Conservation (phyloP, 2,888 invertebrate species). For the Mesochorus sp. region DNA sequence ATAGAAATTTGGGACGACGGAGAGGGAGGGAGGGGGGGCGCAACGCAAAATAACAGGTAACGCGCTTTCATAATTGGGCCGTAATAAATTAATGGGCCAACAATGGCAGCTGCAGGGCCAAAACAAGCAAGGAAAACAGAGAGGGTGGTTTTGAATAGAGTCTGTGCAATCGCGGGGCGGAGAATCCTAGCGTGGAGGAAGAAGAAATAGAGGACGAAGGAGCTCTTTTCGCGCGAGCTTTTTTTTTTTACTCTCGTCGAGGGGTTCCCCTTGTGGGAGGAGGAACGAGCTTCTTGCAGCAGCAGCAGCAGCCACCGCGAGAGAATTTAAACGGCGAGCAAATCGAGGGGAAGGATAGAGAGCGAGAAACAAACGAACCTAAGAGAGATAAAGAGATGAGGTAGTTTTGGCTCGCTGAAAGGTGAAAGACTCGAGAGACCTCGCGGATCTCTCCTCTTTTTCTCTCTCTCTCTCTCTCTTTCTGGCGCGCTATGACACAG, state of each 20-base stretch:
- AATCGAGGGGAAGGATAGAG: conserved; percentile 8
- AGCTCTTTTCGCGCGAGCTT: conserved; percentile 15
- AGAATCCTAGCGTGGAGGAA: conserved; percentile 31
- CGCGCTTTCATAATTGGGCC: conserved; percentile 78
- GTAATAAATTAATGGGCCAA: conserved; percentile 79
- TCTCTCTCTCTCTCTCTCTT: background rate
- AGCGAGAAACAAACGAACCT: conserved; percentile 37
- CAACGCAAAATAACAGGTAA: conserved; percentile 47
- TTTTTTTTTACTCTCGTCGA: background rate
- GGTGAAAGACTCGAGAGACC: conserved; percentile 76
- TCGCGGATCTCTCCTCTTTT: conserved; percentile 68
- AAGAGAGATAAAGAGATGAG: conserved; percentile 15
- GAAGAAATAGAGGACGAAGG: conserved; percentile 32
- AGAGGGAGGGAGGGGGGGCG: background rate
- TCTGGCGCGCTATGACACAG: conserved; percentile 68
- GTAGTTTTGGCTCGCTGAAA: conserved; percentile 61
- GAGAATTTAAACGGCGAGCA: conserved; percentile 24
- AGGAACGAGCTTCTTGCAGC: background rate
- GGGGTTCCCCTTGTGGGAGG: conserved; percentile 7
- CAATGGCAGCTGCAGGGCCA: conserved; percentile 66
- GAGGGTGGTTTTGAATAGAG: conserved; percentile 69
- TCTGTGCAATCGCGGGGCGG: conserved; percentile 57
- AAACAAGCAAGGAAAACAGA: conserved; percentile 69
- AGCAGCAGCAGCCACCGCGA: conserved; percentile 13
- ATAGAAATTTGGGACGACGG: background rate